Conservation (phyloP, 2,888 invertebrate genomes). For the Falcaria lacertinaria region DNA sequence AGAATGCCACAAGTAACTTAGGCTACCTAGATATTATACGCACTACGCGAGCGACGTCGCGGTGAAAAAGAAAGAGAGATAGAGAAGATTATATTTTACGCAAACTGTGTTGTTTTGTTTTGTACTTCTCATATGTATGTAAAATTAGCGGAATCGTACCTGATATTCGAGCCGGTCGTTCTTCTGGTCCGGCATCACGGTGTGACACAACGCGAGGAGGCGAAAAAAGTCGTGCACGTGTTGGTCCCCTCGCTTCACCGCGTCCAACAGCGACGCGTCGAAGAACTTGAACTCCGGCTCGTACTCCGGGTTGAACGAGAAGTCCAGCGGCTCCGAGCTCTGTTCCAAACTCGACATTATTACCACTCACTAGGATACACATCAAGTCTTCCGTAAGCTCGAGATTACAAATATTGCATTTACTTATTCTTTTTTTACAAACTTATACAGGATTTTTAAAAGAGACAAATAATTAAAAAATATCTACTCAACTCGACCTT, state of each 20-base stretch:
- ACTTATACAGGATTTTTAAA: too few relatives aligned
- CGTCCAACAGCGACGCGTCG: conserved; percentile 91
- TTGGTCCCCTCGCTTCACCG: conserved; percentile 86
- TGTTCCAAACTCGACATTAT: conserved; percentile 44
- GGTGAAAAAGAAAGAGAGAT: too few relatives aligned
- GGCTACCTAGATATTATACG: too few relatives aligned
- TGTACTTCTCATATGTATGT: too few relatives aligned
- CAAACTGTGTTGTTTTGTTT: too few relatives aligned
- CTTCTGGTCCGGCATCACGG: conserved; percentile 98
- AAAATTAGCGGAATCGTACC: conserved; percentile 37
- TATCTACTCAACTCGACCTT: not conserved
- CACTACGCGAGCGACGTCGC: too few relatives aligned
- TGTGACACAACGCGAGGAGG: conserved; percentile 96
- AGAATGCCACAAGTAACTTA: too few relatives aligned
- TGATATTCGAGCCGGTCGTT: conserved; percentile 91
- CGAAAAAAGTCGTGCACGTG: conserved; percentile 94
- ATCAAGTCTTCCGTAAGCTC: not conserved
- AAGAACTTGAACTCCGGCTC: conserved; percentile 97
- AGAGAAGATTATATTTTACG: too few relatives aligned
- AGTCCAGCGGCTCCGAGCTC: conserved; percentile 90
- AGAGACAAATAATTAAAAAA: too few relatives aligned
- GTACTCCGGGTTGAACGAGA: conserved; percentile 95
- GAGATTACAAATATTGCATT: not conserved
- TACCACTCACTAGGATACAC: conserved; percentile 2
- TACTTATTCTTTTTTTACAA: too few relatives aligned